phyloP scores from a whole-genome alignment of 1,140 invertebrate genomes.

The Philotrypesis tridentata region DNA sequence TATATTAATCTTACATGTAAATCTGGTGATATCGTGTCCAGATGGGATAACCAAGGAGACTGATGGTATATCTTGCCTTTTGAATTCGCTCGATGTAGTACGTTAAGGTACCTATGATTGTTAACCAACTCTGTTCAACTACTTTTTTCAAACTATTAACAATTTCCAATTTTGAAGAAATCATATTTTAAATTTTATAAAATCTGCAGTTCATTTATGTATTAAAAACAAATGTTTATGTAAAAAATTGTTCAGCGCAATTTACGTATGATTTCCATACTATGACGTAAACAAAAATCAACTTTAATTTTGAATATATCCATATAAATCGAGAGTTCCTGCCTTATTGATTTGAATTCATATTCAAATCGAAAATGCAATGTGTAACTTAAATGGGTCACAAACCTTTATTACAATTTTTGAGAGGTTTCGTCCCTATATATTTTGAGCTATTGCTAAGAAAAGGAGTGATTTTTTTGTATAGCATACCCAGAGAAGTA shows the following conservation, averaged over 20 bases:
- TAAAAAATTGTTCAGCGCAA: background rate
- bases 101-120: conserved; percentile 16
- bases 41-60: conserved; percentile 62
- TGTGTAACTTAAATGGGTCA: conserved; percentile 22
- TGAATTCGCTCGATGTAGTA: conserved; percentile 46
- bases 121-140: background rate
- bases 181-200: conserved; percentile 14
- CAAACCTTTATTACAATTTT: conserved; percentile 8
- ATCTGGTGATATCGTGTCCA: conserved; percentile 55
- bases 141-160: background rate
- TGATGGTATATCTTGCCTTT: conserved; percentile 67
- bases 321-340: conserved; percentile 28
- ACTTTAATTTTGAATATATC: conserved; percentile 31
- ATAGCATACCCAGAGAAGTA: background rate
- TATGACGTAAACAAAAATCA: conserved; percentile 8
- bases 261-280: background rate
- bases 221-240: background rate
- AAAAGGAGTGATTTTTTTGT: conserved; percentile 25
- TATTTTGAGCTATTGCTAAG: conserved; percentile 34
- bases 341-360: conserved; percentile 41
- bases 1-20: conserved; percentile 53
- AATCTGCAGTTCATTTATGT: background rate
- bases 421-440: conserved; percentile 11
- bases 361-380: conserved; percentile 33
- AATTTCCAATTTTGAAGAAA: background rate